Conservation (phyloP, 2,888 invertebrate species). For the Drosophila phalerata region DNA sequence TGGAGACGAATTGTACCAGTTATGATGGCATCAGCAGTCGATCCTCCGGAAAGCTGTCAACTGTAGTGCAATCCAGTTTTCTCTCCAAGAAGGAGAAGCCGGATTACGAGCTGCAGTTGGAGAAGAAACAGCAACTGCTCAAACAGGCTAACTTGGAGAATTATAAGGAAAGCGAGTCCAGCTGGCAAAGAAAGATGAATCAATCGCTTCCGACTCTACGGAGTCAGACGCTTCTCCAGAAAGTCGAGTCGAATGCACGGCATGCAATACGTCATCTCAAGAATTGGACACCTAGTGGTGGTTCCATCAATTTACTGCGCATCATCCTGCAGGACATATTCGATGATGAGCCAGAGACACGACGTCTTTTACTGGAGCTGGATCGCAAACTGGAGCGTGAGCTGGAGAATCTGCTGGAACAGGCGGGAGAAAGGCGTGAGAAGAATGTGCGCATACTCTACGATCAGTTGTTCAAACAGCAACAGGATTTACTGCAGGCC, state of each 20-base stretch:
- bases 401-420: conserved; percentile 36
- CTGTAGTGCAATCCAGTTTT: neutral
- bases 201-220: neutral
- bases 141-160: conserved; percentile 33
- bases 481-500: conserved; percentile 24
- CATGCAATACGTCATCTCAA: conserved; percentile 45
- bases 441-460: conserved; percentile 56
- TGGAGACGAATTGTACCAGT: neutral
- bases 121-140: conserved; percentile 23
- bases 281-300: conserved; percentile 38
- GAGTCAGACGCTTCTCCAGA: neutral
- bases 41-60: neutral
- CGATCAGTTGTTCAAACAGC: conserved; percentile 50
- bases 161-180: neutral
- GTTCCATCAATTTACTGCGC: conserved; percentile 40
- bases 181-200: conserved; percentile 5
- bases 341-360: conserved; percentile 24
- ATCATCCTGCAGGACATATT: conserved; percentile 31
- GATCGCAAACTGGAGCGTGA: conserved; percentile 47
- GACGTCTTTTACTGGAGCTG: conserved; percentile 22
- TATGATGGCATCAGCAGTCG: conserved; percentile 8
- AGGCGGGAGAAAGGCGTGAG: conserved; percentile 41
- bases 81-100: neutral
- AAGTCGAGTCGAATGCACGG: conserved; percentile 10
- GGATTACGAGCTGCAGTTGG: neutral